These are phyloP conservation scores for Leistus spinibarbis DNA, from an alignment of 2,888 invertebrate genomes.

Conservation along the genomic window DNA sequence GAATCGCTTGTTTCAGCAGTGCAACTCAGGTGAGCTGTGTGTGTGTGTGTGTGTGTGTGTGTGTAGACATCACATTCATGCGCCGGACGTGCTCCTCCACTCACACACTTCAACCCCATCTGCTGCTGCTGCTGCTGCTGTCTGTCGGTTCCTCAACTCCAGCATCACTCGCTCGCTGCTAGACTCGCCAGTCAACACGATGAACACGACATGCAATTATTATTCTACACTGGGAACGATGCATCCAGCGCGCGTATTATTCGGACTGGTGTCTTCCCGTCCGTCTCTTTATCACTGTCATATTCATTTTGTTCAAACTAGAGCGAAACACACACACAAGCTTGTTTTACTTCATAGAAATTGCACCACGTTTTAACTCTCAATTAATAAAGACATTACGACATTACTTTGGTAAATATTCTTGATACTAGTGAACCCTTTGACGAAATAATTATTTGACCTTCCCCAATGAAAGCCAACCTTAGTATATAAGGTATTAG, in stretches of 20 bases:
- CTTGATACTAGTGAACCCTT: no score
- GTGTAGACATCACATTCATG: neutral
- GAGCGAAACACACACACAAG: no score
- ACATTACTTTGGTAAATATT: no score
- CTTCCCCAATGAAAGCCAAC: no score
- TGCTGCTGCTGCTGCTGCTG: neutral
- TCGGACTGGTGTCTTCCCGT: neutral
- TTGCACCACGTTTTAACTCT: no score
- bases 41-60: neutral
- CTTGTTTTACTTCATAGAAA: no score
- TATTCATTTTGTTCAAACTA: no score
- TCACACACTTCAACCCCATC: neutral
- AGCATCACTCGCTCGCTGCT: neutral
- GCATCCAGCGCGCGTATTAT: neutral
- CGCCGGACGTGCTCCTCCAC: constrained; percentile 2
- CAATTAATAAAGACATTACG: no score
- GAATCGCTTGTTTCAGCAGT: constrained; percentile 6
- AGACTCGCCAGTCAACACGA: neutral
- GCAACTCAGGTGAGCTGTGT: constrained; percentile 9
- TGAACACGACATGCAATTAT: constrained; percentile 3
- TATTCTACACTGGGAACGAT: neutral
- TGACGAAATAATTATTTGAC: no score
- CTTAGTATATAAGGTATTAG: no score
- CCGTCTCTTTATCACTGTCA: neutral
- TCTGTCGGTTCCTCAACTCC: neutral